Conservation (phyloP, 2,113 vertebrate species). For the Andinoacara biseriatus region DNA sequence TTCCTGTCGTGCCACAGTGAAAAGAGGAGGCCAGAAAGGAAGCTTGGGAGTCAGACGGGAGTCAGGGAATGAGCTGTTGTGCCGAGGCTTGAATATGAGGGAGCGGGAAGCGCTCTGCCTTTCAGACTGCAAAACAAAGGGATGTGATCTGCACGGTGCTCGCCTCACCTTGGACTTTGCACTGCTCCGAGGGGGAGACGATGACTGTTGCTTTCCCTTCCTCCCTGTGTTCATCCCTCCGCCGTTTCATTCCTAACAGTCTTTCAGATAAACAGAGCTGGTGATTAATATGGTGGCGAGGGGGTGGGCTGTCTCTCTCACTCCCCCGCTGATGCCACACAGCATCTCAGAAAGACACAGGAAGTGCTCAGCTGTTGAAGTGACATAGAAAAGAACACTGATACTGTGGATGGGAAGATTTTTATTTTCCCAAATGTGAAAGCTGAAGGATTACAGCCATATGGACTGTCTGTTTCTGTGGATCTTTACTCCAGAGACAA, state of each 20-base stretch:
- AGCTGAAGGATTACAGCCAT: constrained; percentile 53
- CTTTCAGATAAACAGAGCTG: constrained; percentile 66
- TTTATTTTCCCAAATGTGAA: constrained; percentile 51
- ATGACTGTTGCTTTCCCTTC: constrained; percentile 41
- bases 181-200: constrained; percentile 43
- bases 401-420: constrained; percentile 29
- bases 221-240: constrained; percentile 29
- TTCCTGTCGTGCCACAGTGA: constrained; percentile 70
- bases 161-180: constrained; percentile 59
- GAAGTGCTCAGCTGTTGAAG: constrained; percentile 68
- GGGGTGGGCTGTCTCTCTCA: constrained; percentile 52
- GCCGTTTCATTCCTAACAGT: constrained; percentile 55
- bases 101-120: constrained; percentile 21
- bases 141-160: constrained; percentile 53
- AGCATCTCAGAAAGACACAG: constrained; percentile 60
- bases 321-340: constrained; percentile 60
- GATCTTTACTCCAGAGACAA: constrained; percentile 39
- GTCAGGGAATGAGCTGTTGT: constrained; percentile 38
- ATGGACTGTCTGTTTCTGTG: constrained; percentile 51
- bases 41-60: constrained; percentile 40
- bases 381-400: constrained; percentile 55
- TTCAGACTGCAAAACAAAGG: constrained; percentile 62
- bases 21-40: constrained; percentile 41
- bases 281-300: constrained; percentile 78
- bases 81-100: constrained; percentile 42